A percentile compares a stretch with the other conserved stretches of the same genome.
phyloP scores from a whole-genome alignment of 1,140 invertebrate genomes.

The Neotoxoptera formosana region DNA sequence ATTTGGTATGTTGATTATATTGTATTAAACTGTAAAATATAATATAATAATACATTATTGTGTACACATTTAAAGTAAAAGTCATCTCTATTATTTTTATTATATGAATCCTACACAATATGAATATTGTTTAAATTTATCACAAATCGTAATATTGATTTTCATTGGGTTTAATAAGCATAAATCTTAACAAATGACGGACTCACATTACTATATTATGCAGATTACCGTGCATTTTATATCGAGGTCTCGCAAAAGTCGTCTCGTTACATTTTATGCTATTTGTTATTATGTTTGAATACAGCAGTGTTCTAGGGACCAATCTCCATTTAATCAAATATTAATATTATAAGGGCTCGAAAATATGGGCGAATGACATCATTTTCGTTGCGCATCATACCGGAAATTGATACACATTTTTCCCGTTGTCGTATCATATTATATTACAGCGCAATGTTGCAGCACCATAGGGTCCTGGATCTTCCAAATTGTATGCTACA shows the following conservation, averaged over 20 bases:
- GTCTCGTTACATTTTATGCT: neutral
- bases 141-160: neutral
- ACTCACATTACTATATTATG: neutral
- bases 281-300: neutral
- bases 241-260: neutral
- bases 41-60: no score
- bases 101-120: no score
- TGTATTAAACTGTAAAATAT: no score
- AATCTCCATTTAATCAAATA: constrained; percentile 9
- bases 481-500: constrained; percentile 8
- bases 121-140: neutral
- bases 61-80: no score
- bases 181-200: neutral
- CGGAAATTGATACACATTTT: constrained; percentile 16
- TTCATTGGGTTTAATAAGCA: neutral
- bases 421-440: neutral
- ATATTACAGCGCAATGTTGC: neutral
- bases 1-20: no score
- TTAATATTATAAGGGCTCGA: neutral
- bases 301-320: neutral
- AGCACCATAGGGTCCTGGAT: neutral
- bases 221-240: neutral
- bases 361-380: neutral
- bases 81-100: no score
- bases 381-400: neutral